Evolutionary conservation across 2,888 invertebrate genomes (phyloP), one percentile per base, ranked within the genome.

Genomic region (Minunthozetes semirufus): DNA sequence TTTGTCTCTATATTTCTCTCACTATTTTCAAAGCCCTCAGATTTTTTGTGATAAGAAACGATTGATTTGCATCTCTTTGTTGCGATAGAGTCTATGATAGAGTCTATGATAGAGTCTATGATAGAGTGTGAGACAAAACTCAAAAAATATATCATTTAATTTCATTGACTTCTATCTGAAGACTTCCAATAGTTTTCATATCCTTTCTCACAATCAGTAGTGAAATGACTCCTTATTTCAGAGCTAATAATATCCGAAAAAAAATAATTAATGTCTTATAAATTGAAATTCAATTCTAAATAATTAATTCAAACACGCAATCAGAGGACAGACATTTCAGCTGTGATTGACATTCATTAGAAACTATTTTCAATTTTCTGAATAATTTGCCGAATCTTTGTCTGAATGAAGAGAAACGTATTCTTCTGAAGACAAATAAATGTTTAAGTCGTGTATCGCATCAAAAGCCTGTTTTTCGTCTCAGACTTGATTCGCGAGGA

Each of bases 251-350:
- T 22, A 25, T 56, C 11, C 1, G 25, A 6, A 56, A n/a, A 22
- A 56, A 22, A 56, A 8, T 56, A 56, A 56, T 22, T 25, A 56
- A 56, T 56, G 56, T 56, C 25, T 22, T 22, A 1, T 19, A 56
- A 56, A 56, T 56, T 25, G 25, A 56, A 22, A 56, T 25, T 25
- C 8, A 56, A 19, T 13, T 17, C 29, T 2, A 29, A 33, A 61
- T 61, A 61, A 61, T 61, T 61, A 61, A 27, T 61, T 6, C 2
- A 61, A 61, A n/a, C 61, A 61, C 61, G 61, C 61, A 17, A 61
- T n/a, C 29, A 33, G 0, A 5, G 22, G 22, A 53, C n/a, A 8
- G 6, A 53, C 42, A 9, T 9, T 42, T 42, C 11, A 9, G 8
- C 13, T 19, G 9, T 59, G 59, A 59, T 59, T 59, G 59, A 59